phyloP scores from a whole-genome alignment of 2,797 vertebrate genomes.

The Danio aesculapii region DNA sequence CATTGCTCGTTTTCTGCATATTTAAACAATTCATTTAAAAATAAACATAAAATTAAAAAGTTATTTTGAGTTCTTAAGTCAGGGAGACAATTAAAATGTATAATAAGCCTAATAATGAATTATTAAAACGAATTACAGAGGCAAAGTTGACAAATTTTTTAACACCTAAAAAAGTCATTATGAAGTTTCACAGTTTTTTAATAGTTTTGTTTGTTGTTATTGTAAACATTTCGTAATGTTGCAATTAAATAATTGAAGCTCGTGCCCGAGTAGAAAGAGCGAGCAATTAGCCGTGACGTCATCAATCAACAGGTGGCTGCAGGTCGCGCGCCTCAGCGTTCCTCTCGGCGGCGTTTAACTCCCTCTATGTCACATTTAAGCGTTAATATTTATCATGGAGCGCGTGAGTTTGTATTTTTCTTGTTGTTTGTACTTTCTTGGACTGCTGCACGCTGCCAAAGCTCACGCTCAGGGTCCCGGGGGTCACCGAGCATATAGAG shows the following conservation, averaged over 20 bases:
- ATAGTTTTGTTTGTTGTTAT: background rate
- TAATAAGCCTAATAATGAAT: no score
- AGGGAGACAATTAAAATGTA: no score
- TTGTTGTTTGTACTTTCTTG: slow-evolving; percentile 6
- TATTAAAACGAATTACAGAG: no score
- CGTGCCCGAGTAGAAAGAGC: no score
- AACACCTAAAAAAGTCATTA: no score
- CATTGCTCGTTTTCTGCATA: no score
- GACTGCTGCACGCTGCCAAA: background rate
- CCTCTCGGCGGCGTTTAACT: background rate
- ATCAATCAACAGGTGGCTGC: slow-evolving; percentile 29
- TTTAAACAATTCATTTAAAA: no score
- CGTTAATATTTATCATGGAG: slow-evolving; percentile 1
- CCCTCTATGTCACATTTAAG: background rate
- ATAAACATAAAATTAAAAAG: no score
- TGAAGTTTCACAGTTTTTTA: no score
- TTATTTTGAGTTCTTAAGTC: no score
- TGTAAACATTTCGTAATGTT: no score
- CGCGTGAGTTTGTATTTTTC: background rate
- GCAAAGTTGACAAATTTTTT: no score
- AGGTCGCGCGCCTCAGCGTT: background rate
- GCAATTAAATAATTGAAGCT: background rate
- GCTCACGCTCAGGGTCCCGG: background rate
- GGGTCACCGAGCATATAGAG: slow-evolving; percentile 19
- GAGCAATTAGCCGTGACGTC: slow-evolving; percentile 6